Conservation (phyloP, 2,797 vertebrate species). For the Manis crassicaudata region DNA sequence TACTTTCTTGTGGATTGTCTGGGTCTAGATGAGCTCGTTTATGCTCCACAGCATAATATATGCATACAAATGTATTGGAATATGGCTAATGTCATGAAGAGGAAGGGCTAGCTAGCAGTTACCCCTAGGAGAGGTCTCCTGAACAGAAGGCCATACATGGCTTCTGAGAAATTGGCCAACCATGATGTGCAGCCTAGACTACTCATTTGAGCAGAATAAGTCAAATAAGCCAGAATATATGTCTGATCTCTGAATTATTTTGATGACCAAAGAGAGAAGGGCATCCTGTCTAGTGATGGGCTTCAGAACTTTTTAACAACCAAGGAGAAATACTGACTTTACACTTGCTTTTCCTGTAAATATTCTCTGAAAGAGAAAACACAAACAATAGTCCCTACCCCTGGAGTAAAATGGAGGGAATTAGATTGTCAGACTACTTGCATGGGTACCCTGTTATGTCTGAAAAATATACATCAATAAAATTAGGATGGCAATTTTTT, state of each 20-base stretch:
- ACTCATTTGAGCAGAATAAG: not conserved
- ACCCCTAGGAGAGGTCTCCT: not conserved
- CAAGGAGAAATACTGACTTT: not conserved
- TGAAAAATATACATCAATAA: not conserved
- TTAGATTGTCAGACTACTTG: not conserved
- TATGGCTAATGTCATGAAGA: not conserved
- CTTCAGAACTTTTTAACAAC: not conserved
- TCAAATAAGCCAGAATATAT: not conserved
- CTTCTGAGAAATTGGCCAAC: not conserved
- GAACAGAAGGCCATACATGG: not conserved
- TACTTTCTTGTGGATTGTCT: not conserved
- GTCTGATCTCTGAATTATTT: not conserved
- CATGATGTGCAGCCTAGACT: not conserved
- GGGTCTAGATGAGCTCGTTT: not conserved
- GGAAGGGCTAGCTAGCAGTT: not conserved
- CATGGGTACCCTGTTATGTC: not conserved
- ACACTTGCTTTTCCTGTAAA: not conserved
- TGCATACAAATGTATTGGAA: not conserved
- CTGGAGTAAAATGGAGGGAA: not conserved
- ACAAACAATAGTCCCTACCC: not conserved
- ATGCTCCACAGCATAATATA: not conserved
- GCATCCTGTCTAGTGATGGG: not conserved
- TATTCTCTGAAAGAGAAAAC: not conserved
- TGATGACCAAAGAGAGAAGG: not conserved
- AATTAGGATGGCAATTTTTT: not conserved